Base-by-base conservation (phyloP, 2,797 vertebrate species). In the Bothrops alternatus region DNA sequence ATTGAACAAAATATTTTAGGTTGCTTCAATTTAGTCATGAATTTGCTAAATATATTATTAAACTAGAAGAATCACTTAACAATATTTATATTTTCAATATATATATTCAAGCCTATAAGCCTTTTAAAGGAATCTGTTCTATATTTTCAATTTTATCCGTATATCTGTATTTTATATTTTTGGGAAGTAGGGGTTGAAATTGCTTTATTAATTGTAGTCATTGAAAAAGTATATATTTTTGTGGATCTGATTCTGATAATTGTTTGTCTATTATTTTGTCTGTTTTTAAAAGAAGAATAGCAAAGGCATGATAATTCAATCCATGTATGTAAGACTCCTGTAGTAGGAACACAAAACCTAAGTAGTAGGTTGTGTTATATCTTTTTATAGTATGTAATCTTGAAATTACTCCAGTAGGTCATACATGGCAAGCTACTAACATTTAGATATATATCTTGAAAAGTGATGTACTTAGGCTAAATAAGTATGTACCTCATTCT, bases 71-170 rank as follows among this genome's bases (percentile, higher is more conserved):
- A 93, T 94, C 95, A 94, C 78, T 94, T 95, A 95, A 95, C 92
- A 94, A 96, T 96, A 95, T 93, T 47, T 92, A 93, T 95, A 20
- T 93, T 95, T 93, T 92, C 42, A 90, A 47, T 47, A 47, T 47
- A 47, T 47, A 47, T 47, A 6, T 47, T 47, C 47, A 47, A 47
- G 2, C 93, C 91, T 94, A 93, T 95, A 95, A 96, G 90, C 28
- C 95, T 97, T 97, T 96, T 96, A 96, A 95, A 95, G 95, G 96
- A 97, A 60, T 93, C 93, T 97, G 96, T 97, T 97, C 96, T 86
- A 7, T 95, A 87, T 88, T 96, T 93, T 82, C 6, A 56, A 42
- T 32, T 18, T 87, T 60, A 94, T 96, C 88, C 92, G 95, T 96
- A 95, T n/a, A 95, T 56, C n/a, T 93, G 90, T 3, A 3, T 93